phyloP scores from a whole-genome alignment of 2,888 invertebrate species.

The Cheilosia variabilis region DNA sequence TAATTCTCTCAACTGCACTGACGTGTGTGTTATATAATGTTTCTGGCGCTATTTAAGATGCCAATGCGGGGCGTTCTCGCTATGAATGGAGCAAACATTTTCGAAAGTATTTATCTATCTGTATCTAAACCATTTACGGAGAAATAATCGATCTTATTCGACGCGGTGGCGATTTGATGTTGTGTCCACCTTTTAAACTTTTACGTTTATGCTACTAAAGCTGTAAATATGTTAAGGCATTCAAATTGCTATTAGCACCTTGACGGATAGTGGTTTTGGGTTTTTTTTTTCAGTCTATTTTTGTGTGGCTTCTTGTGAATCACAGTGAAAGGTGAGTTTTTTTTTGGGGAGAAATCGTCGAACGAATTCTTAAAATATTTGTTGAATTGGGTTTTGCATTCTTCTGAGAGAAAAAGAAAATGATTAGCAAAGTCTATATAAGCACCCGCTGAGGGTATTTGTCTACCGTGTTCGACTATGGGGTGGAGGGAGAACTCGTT shows the following conservation, averaged over 20 bases:
- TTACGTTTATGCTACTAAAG: neutral
- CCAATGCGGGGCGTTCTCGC: neutral
- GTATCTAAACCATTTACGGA: conserved; percentile 1
- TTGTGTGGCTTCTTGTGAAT: neutral
- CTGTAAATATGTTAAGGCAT: conserved; percentile 4
- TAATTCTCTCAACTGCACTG: conserved; percentile 36
- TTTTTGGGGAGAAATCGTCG: neutral
- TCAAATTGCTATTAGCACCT: conserved; percentile 28
- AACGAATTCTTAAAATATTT: neutral
- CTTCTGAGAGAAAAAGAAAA: neutral
- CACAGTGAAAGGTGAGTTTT: conserved; percentile 17
- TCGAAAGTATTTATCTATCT: conserved; percentile 27
- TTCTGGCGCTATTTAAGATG: neutral
- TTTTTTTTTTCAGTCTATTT: neutral
- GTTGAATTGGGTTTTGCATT: neutral
- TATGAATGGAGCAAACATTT: conserved; percentile 40
- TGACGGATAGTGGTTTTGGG: neutral
- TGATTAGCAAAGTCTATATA: neutral
- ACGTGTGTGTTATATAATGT: conserved; percentile 13
- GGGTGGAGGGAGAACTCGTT: neutral
- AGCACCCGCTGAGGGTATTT: neutral
- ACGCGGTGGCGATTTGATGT: neutral
- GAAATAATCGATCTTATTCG: conserved; percentile 32
- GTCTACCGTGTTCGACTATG: neutral
- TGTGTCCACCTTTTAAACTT: conserved; percentile 10